Conservation (phyloP, 2,888 invertebrate genomes). For the Caenorhabditis macrosperma region DNA sequence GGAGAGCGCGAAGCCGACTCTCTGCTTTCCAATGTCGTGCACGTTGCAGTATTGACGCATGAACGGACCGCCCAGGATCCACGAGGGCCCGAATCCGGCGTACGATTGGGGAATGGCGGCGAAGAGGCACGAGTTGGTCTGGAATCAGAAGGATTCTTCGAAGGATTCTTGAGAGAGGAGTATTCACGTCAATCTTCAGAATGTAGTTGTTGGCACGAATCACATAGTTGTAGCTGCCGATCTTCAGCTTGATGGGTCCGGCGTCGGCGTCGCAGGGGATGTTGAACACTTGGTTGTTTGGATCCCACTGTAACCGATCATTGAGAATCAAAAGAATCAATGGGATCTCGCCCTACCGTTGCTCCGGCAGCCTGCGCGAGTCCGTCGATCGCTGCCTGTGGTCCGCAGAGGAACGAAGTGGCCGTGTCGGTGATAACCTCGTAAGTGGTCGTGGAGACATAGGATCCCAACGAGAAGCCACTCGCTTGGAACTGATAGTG, state of each 20-base stretch:
- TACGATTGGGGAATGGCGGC: constrained; percentile 53
- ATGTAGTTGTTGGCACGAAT: constrained; percentile 51
- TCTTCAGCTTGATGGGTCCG: constrained; percentile 49
- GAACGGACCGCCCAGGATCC: constrained; percentile 70
- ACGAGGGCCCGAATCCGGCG: constrained; percentile 66
- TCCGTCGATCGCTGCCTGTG: constrained; percentile 48
- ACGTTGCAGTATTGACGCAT: constrained; percentile 69
- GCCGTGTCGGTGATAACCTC: constrained; percentile 67
- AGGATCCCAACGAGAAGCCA: constrained; percentile 50
- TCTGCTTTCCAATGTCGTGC: constrained; percentile 60
- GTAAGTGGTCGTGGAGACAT: constrained; percentile 35
- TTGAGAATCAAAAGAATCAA: not conserved
- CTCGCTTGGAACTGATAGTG: constrained; percentile 50
- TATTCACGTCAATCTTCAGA: constrained; percentile 42
- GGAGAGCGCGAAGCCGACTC: constrained; percentile 60
- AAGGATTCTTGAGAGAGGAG: not conserved
- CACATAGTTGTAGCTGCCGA: constrained; percentile 39
- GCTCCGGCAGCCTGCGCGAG: constrained; percentile 65
- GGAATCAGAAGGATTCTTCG: constrained; percentile 3
- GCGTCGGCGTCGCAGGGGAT: constrained; percentile 46
- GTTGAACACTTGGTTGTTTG: constrained; percentile 50
- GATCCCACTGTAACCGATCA: constrained; percentile 42
- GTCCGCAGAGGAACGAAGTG: constrained; percentile 62
- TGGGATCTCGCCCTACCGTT: constrained; percentile 18
- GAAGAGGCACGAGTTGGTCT: constrained; percentile 51